These are phyloP conservation scores for Rhynchopsitta pachyrhyncha DNA, from an alignment of 2,113 vertebrate species.

Conservation along the genomic window DNA sequence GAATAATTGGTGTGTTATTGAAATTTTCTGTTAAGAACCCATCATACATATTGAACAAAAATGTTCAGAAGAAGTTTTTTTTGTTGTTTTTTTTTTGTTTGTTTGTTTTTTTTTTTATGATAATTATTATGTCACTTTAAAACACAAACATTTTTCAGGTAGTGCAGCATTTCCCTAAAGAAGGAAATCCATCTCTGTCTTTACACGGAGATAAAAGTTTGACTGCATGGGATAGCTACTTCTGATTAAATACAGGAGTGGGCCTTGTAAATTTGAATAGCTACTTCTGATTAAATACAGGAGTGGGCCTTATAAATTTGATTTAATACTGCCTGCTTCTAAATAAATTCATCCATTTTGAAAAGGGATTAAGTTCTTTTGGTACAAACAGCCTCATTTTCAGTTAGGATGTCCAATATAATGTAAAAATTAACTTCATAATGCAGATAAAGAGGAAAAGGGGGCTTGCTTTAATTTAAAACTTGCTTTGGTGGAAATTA, in stretches of 20 bases:
- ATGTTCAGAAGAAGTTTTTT: not conserved
- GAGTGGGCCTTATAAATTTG: not conserved
- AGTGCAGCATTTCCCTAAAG: not conserved
- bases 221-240: not conserved
- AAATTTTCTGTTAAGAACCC: not conserved
- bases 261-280: not conserved
- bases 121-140: not conserved
- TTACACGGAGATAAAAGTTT: not conserved
- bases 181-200: not conserved
- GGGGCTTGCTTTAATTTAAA: not conserved
- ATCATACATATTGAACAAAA: not conserved
- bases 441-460: not conserved
- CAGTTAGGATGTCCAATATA: not conserved
- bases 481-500: not conserved
- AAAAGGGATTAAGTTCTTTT: not conserved
- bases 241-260: not conserved
- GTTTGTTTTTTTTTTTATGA: too few relatives aligned
- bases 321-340: not conserved
- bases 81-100: not conserved
- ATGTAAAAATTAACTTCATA: not conserved
- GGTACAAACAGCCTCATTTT: not conserved
- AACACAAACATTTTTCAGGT: not conserved
- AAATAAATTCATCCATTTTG: not conserved
- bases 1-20: not conserved
- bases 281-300: not conserved